Evolutionary conservation across 2,113 vertebrate species (phyloP).

Genomic region (Elaphurus davidianus): DNA sequence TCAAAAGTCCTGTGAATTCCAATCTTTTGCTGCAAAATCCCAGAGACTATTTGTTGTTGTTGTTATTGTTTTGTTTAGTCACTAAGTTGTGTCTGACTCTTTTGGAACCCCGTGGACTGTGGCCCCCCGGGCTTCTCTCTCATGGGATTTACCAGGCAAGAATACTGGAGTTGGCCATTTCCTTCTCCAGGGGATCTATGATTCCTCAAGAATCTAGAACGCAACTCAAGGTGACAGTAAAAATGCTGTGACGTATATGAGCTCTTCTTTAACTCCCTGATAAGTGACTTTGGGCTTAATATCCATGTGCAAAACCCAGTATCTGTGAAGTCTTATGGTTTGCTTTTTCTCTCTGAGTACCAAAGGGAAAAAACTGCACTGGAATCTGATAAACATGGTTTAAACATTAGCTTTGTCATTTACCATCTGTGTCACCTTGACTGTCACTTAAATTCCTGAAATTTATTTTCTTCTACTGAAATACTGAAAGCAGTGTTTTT

Average conservation of each 20-base stretch:
- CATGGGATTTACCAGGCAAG: neutral
- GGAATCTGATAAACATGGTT: neutral
- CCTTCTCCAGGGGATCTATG: neutral
- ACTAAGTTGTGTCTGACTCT: neutral
- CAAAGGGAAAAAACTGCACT: neutral
- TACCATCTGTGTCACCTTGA: neutral
- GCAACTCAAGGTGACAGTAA: neutral
- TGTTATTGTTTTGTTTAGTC: neutral
- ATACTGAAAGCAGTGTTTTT: neutral
- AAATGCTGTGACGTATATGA: neutral
- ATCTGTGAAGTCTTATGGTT: neutral
- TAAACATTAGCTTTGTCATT: neutral
- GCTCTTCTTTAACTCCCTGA: neutral
- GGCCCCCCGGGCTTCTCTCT: neutral
- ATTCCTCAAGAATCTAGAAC: neutral
- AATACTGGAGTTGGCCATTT: neutral
- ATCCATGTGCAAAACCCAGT: neutral
- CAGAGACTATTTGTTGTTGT: neutral
- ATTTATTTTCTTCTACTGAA: neutral
- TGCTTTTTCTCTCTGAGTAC: neutral
- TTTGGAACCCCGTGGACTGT: neutral
- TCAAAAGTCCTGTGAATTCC: neutral
- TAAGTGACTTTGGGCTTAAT: neutral
- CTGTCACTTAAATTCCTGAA: neutral
- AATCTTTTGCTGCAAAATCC: neutral